phyloP scores from a whole-genome alignment of 1,140 invertebrate species.

The Drosophila lacteicornis region DNA sequence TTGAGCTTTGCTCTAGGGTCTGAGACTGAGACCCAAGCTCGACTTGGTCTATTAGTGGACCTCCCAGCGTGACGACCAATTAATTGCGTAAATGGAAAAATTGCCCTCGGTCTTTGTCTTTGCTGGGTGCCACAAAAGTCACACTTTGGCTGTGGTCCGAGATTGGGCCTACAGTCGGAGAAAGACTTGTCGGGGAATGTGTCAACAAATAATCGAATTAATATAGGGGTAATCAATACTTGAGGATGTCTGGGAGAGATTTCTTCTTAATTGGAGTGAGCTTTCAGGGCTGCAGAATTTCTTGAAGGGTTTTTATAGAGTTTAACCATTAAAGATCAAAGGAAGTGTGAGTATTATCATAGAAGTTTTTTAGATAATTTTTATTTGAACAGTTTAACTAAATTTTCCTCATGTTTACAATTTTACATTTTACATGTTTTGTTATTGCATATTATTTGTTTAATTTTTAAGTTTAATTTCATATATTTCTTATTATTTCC shows the following conservation, averaged over 20 bases:
- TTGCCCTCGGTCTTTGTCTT: slow-evolving; percentile 72
- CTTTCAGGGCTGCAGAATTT: neutral
- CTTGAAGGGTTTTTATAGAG: neutral
- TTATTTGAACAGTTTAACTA: neutral
- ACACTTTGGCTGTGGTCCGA: slow-evolving; percentile 55
- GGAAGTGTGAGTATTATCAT: neutral
- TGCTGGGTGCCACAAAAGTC: slow-evolving; percentile 76
- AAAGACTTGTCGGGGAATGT: slow-evolving; percentile 39
- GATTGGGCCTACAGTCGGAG: slow-evolving; percentile 39
- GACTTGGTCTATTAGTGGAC: slow-evolving; percentile 65
- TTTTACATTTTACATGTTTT: too few relatives aligned
- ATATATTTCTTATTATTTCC: too few relatives aligned
- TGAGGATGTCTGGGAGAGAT: neutral
- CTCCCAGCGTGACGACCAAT: slow-evolving; percentile 73
- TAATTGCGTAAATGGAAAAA: slow-evolving; percentile 83
- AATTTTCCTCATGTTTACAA: too few relatives aligned
- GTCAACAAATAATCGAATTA: slow-evolving; percentile 30
- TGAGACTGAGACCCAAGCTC: neutral
- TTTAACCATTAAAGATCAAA: neutral
- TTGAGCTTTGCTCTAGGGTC: slow-evolving; percentile 44
- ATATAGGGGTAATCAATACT: slow-evolving; percentile 34
- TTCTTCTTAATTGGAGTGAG: neutral
- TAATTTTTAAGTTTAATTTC: too few relatives aligned
- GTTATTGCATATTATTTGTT: too few relatives aligned
- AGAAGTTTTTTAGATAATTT: neutral